Evolutionary conservation across 1,140 invertebrate genomes (phyloP), one percentile per base, ranked within the genome.

Genomic region (Eciton burchellii): DNA sequence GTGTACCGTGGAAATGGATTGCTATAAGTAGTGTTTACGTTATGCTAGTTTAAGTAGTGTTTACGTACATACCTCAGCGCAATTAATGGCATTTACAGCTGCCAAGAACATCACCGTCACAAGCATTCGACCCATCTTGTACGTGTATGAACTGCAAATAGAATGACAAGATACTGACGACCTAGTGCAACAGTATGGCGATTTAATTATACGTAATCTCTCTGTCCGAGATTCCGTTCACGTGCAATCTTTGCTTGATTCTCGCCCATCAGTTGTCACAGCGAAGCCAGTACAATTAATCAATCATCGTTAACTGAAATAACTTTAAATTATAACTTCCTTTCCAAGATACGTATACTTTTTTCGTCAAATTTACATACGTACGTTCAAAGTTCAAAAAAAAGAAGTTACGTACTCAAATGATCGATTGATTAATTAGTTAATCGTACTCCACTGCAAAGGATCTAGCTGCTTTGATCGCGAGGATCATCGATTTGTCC

Each of bases 61-160:
- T n/a, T n/a, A n/a, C 4, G 9, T n/a, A 72, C 82, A n/a, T 87
- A 87, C 85, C 24, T 74, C 49, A 0, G 77, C 83, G 47, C 24
- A 11, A 56, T 52, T 35, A 11, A 56, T 52, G 11, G 14, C 35
- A 24, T 12, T 56, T 26, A 52, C 24, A 24, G 68, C 56, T n/a
- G 43, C 29, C n/a, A 83, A 19, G n/a, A 88, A 56, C 14, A 83
- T 5, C 41, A 70, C 3, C 14, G 81, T 5, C 41, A 70, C 3
- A 9, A 85, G 3, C 16, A 77, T 66, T 71, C 56, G 74, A 77
- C 43, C 60, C 87, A 88, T 88, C 11, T 6, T 35, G 1, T 77
- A 26, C 21, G 24, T 49, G 19, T 47, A 5, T 49, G 24, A 41
- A 11, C 74, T 79, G 74, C 24, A 70, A 79, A 45, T 16, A 68